Evolutionary conservation across 1,140 invertebrate species (phyloP).

Genomic region (Macrocentrus cingulum): DNA sequence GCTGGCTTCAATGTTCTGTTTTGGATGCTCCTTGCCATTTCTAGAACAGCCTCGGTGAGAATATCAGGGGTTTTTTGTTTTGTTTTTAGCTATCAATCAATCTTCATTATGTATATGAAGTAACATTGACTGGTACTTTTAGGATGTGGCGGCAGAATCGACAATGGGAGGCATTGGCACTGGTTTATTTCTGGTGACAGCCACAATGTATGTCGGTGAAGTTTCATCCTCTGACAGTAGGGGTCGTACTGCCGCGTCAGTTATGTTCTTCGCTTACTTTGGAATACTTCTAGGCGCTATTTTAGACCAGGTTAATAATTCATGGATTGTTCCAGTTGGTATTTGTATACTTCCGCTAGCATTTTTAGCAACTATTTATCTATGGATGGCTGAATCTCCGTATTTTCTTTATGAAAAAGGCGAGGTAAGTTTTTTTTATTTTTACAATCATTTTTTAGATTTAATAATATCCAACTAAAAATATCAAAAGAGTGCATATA

Average conservation of each 20-base stretch:
- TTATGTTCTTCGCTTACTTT: slow-evolving; percentile 27
- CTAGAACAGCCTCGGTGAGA: not conserved
- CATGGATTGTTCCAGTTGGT: slow-evolving; percentile 1
- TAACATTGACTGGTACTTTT: no score
- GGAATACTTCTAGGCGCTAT: slow-evolving; percentile 25
- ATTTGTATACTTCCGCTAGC: slow-evolving; percentile 13
- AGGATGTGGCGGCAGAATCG: slow-evolving; percentile 5
- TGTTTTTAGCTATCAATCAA: no score
- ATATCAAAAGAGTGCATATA: no score
- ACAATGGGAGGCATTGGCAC: slow-evolving; percentile 27
- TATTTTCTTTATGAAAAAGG: slow-evolving; percentile 30
- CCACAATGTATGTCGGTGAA: slow-evolving; percentile 31
- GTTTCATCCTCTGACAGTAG: slow-evolving; percentile 24
- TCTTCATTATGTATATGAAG: no score
- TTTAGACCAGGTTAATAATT: slow-evolving; percentile 13
- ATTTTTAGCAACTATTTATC: slow-evolving; percentile 24
- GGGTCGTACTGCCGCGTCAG: slow-evolving; percentile 15
- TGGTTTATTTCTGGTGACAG: slow-evolving; percentile 30
- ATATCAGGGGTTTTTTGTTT: no score
- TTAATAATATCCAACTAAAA: no score
- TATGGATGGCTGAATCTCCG: slow-evolving; percentile 35
- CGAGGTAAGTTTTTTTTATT: no score
- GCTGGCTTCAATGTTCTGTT: slow-evolving; percentile 18
- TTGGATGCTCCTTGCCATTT: slow-evolving; percentile 27
- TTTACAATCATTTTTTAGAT: no score